Evolutionary conservation across 1,140 invertebrate species (phyloP), one percentile per base, ranked within the genome.

Genomic region (Diploscapter pachys): DNA sequence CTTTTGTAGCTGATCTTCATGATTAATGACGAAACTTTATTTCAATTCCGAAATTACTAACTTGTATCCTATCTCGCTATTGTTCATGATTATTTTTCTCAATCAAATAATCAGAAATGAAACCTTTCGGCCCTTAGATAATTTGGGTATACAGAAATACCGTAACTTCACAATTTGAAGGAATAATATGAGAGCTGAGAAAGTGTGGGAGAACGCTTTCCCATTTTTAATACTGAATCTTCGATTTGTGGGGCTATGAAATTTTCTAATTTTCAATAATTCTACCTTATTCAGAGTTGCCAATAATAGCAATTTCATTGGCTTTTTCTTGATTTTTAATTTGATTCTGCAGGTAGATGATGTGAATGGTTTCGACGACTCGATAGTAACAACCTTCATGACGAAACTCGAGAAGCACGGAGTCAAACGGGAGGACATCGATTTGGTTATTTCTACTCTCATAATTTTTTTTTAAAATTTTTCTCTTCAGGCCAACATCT

Each of bases 321-420:
- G 48, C 63, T n/a, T 11, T 59, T 11, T 59, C 11, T 13, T 11
- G 11, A 49, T 8, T 71, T 13, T 11, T 13, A 6, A 65, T n/a
- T 5, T 31, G 9, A 13, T 77, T 6, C 51, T 82, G 66, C 64
- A 83, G 80, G 74, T 84, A 55, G 83, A 84, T 77, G 83, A 84
- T 64, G 83, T 85, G 2, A 84, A 84, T 66, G 83, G 84, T 3
- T 84, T 84, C 67, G 83, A 84, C 68, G 78, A 84, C 68, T 56
- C 80, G 0, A 54, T 84, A 49, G 69, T 85, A 54, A 76, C 73
- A 49, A 62, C 71, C 11, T 84, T 84, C 62, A 56, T 81, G 3
- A 56, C 75, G 53, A 72, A 68, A 65, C 66, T 84, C 13, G 80
- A 81, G 68, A 76, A 75, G 50, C 81, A 75, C 57, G 83, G 82